Percentiles rank a stretch among this genome's conserved stretches.
Evolutionary conservation across 2,888 invertebrate species (phyloP).

Genomic region (Yponomeuta cagnagella): DNA sequence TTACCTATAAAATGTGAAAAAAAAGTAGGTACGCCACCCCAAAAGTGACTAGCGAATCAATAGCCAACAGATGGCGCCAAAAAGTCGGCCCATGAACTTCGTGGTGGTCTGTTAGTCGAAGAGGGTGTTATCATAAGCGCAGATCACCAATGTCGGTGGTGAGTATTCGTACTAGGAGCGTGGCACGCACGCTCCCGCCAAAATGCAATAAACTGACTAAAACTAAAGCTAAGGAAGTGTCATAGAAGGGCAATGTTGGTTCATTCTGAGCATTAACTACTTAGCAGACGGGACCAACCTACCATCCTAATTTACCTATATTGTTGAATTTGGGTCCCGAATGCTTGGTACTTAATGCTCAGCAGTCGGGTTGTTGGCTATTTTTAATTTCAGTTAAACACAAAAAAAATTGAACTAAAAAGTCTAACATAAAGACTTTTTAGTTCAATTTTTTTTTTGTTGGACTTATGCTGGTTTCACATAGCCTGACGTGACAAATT

Average conservation of each 20-base stretch:
- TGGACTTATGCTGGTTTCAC: too few relatives aligned
- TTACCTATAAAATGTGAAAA: not conserved
- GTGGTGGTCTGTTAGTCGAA: not conserved
- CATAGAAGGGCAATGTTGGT: not conserved
- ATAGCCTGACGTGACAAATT: too few relatives aligned
- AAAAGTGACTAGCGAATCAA: slow-evolving; percentile 35
- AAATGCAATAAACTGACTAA: slow-evolving; percentile 24
- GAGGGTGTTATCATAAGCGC: not conserved
- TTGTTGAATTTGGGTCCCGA: too few relatives aligned
- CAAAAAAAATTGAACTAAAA: too few relatives aligned
- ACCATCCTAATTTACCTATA: too few relatives aligned
- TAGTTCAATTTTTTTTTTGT: too few relatives aligned
- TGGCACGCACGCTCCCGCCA: slow-evolving; percentile 38
- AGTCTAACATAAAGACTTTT: too few relatives aligned
- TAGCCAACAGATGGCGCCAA: slow-evolving; percentile 34
- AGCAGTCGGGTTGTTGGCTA: too few relatives aligned
- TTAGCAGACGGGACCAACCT: too few relatives aligned
- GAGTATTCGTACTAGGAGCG: slow-evolving; percentile 28
- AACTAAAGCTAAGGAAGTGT: not conserved
- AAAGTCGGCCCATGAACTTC: not conserved
- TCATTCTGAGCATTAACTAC: too few relatives aligned
- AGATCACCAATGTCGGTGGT: not conserved
- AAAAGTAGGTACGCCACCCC: slow-evolving; percentile 17
- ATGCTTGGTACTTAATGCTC: too few relatives aligned
- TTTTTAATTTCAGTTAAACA: too few relatives aligned